Evolutionary conservation across 1,140 invertebrate genomes (phyloP).

Genomic region (Mizuhopecten yessoensis): DNA sequence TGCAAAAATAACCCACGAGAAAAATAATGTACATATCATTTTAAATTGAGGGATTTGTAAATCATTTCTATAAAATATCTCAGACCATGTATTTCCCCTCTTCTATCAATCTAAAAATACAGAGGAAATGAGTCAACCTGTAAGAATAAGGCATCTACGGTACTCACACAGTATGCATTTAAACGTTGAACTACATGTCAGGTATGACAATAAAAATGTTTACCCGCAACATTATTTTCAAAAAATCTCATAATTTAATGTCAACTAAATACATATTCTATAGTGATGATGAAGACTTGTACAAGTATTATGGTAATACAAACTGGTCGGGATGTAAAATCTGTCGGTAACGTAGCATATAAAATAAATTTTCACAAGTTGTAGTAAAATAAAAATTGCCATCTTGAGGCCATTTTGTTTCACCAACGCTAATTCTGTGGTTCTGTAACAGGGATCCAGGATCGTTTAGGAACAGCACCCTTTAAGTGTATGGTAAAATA

Average conservation of each 20-base stretch:
- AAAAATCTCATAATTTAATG: not conserved
- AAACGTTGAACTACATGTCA: not conserved
- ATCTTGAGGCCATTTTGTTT: not conserved
- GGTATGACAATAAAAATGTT: not conserved
- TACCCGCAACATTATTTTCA: not conserved
- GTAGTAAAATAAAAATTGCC: slow-evolving; percentile 6
- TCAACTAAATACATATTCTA: not conserved
- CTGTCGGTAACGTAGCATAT: not conserved
- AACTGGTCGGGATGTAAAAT: not conserved
- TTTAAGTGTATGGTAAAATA: no score
- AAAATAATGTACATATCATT: not conserved
- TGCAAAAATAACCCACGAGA: not conserved
- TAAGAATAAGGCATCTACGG: not conserved
- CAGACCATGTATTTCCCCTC: not conserved
- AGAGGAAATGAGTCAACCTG: not conserved
- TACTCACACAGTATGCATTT: not conserved
- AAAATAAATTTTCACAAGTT: not conserved
- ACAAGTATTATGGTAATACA: not conserved
- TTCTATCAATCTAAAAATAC: not conserved
- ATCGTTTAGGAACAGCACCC: no score
- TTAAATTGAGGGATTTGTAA: not conserved
- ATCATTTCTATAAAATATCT: slow-evolving; percentile 25
- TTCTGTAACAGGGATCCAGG: no score
- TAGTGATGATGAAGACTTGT: not conserved
- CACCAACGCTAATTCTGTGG: not conserved